Evolutionary conservation across 2,888 invertebrate species (phyloP), one percentile per base, ranked within the genome.

Genomic region (Dioctria linearis): DNA sequence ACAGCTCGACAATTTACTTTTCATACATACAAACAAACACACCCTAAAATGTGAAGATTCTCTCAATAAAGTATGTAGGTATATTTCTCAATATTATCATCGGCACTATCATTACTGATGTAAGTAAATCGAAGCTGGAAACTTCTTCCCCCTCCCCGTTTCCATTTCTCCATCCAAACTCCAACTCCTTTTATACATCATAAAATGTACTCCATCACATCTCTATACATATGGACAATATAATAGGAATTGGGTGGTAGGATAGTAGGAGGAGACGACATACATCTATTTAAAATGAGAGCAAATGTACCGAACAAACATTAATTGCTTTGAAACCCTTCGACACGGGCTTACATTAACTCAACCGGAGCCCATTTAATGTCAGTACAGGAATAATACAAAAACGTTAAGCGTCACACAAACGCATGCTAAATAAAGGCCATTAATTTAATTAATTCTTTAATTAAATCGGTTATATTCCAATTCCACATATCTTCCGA

Each of bases 401-500:
- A 66, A 78, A 80, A 80, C 76, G 66, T 57, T 40, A 42, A 49
- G 11, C 49, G 59, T 78, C 61, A 67, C 78, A 75, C 57, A 67
- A 67, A 78, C 76, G 25, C 57, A 78, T n/a, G 46, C 59, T 69
- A 65, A 63, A 73, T 79, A 78, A 79, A 79, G 71, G 67, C 79
- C 79, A 81, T 81, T 81, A 81, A 81, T 82, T 82, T 79, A 82
- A 82, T 82, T 81, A 82, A 81, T 81, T 81, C 81, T 82, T 82
- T 82, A 82, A 82, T 82, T 82, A 82, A 82, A 82, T 82, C 79
- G 80, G 82, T 79, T 71, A 81, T 79, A 81, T 81, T 63, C 81
- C 80, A 81, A 82, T 81, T 81, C 49, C 69, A 81, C 80, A 82
- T 80, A 80, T 80, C 81, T 82, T 81, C 82, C 79, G 71, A 81